phyloP scores from a whole-genome alignment of 2,797 vertebrate species.

The Xenentodon cancila region DNA sequence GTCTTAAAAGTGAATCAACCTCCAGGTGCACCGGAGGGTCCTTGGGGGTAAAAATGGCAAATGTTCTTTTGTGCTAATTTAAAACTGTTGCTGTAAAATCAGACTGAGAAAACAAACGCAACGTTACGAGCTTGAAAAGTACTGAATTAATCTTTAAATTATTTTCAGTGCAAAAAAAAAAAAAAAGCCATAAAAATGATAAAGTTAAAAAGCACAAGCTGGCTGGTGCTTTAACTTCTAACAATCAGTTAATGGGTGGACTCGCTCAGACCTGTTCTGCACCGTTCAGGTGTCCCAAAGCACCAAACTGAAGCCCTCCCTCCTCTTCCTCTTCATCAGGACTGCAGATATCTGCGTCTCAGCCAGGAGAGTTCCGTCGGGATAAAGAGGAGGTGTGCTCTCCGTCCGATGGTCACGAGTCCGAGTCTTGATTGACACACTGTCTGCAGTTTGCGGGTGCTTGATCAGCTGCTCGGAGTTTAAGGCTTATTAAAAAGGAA shows the following conservation, averaged over 20 bases:
- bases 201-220: too few species aligned
- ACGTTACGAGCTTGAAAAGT: too few species aligned
- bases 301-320: conserved; percentile 6
- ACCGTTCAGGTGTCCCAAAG: background rate
- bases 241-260: background rate
- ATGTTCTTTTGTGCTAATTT: too few species aligned
- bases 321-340: conserved; percentile 62
- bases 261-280: background rate
- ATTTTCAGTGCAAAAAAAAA: too few species aligned
- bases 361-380: conserved; percentile 65
- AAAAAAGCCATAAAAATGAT: too few species aligned
- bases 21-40: too few species aligned
- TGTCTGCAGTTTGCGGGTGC: conserved; percentile 27
- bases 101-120: too few species aligned
- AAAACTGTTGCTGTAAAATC: too few species aligned
- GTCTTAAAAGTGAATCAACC: too few species aligned
- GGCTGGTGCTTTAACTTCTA: background rate
- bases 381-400: conserved; percentile 8
- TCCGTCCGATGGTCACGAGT: conserved; percentile 18
- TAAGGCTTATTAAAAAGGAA: conserved; percentile 50
- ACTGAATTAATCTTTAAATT: too few species aligned
- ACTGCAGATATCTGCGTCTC: conserved; percentile 58
- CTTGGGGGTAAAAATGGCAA: too few species aligned
- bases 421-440: background rate
- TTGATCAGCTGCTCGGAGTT: conserved; percentile 57